Percentiles rank a stretch among this genome's conserved stretches.
Conservation (phyloP, 2,888 invertebrate species). For the Cybosia mesomella region DNA sequence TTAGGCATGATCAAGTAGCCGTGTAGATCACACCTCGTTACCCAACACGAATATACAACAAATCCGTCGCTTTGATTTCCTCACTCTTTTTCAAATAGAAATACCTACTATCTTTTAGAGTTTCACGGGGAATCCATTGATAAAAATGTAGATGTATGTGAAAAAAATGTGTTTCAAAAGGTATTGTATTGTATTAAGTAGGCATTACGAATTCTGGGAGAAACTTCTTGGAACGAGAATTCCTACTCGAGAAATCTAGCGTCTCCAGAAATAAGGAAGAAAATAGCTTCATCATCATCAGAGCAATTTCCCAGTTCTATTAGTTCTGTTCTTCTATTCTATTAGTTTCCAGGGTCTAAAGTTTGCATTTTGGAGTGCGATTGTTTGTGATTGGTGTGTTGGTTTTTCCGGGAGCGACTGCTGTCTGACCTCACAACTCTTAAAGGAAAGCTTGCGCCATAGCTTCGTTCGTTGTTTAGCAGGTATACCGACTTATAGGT, state of each 20-base stretch:
- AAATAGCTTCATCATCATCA: no score
- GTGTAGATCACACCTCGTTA: background rate
- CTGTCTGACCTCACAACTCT: no score
- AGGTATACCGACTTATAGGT: no score
- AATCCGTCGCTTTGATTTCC: background rate
- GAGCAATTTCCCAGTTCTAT: no score
- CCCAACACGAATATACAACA: background rate
- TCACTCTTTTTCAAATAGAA: background rate
- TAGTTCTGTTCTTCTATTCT: no score
- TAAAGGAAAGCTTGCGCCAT: no score
- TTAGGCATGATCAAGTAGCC: background rate
- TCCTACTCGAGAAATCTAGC: background rate
- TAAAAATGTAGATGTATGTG: background rate
- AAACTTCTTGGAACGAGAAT: background rate
- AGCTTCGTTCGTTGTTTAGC: no score
- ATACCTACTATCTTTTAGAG: background rate
- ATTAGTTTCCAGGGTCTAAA: no score
- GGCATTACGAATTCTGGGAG: no score
- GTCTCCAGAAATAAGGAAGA: background rate
- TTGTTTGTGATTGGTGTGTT: no score
- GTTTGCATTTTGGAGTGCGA: no score
- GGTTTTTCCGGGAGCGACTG: no score
- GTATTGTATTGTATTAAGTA: background rate
- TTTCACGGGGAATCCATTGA: slow-evolving; percentile 6
- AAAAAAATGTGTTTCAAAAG: slow-evolving; percentile 8